Percentiles rank a stretch among this genome's conserved stretches.
These are phyloP conservation scores for Branchellion lobata DNA, from an alignment of 2,888 invertebrate species.

Conservation along the genomic window DNA sequence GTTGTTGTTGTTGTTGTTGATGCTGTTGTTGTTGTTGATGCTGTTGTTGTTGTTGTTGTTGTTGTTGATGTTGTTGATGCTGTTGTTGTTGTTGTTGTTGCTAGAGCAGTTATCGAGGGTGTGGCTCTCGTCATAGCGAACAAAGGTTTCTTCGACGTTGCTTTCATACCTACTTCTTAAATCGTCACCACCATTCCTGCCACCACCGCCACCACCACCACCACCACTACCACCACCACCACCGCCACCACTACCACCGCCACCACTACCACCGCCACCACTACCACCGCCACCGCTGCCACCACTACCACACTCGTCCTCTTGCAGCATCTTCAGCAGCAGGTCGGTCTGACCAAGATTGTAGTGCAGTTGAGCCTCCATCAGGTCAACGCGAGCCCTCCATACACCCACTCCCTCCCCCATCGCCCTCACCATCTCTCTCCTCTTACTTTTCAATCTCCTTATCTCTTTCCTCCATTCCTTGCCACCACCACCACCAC, in stretches of 20 bases:
- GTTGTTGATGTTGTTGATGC: too few relatives aligned
- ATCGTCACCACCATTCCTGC: conserved; percentile 46
- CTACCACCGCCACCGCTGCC: conserved; percentile 43
- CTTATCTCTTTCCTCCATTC: conserved; percentile 55
- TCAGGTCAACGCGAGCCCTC: conserved; percentile 57
- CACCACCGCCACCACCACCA: conserved; percentile 45
- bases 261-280: conserved; percentile 42
- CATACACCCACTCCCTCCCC: conserved; percentile 59
- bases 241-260: conserved; percentile 41
- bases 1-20: too few relatives aligned
- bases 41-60: too few relatives aligned
- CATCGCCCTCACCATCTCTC: conserved; percentile 58
- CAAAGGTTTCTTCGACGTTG: conserved; percentile 36
- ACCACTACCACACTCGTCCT: conserved; percentile 35
- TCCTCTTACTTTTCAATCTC: conserved; percentile 57
- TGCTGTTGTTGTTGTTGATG: too few relatives aligned
- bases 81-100: conserved; percentile 25
- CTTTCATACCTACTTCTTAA: conserved; percentile 42
- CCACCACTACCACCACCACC: conserved; percentile 40
- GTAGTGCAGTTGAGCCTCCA: conserved; percentile 63
- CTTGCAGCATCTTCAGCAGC: conserved; percentile 58
- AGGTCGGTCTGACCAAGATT: conserved; percentile 62
- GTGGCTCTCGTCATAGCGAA: conserved; percentile 42
- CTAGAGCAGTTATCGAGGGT: conserved; percentile 35
- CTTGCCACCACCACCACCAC: not conserved